Evolutionary conservation across 35 echinoderm and acorn worm species (phyloP).

Genomic region (Ophioderma brevispina): DNA sequence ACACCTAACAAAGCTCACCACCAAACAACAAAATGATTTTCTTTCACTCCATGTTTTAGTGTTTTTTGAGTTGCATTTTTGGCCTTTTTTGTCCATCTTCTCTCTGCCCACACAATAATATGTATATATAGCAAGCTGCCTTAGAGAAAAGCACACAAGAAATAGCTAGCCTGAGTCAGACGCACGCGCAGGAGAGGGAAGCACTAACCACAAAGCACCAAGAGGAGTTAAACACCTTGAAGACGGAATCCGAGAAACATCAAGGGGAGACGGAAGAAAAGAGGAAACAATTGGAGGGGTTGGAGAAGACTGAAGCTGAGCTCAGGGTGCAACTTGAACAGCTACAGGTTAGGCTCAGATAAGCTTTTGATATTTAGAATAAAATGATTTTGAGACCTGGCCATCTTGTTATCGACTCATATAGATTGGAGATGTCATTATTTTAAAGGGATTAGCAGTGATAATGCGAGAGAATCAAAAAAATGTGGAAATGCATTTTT

Average conservation of each 20-base stretch:
- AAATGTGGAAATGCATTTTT: too few relatives aligned
- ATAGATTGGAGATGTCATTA: too few relatives aligned
- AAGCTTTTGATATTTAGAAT: not conserved
- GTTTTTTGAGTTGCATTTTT: conserved; percentile 30
- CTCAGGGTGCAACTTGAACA: not conserved
- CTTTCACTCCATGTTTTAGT: conserved; percentile 2
- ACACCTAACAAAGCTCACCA: too few relatives aligned
- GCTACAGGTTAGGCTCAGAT: conserved; percentile 6
- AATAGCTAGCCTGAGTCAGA: not conserved
- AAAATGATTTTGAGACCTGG: too few relatives aligned
- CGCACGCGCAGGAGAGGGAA: conserved; percentile 40
- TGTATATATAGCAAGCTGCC: conserved; percentile 37
- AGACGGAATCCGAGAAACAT: conserved; percentile 40
- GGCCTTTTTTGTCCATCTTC: conserved; percentile 6
- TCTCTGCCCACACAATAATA: conserved; percentile 26
- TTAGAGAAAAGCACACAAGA: conserved; percentile 13
- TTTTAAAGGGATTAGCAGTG: too few relatives aligned
- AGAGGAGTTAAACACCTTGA: conserved; percentile 52
- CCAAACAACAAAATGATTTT: not conserved
- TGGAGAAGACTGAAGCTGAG: conserved; percentile 13
- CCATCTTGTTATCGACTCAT: too few relatives aligned
- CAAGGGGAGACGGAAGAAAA: conserved; percentile 42
- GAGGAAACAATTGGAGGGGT: conserved; percentile 40
- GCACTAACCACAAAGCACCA: conserved; percentile 2
- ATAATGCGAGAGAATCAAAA: too few relatives aligned